These are phyloP conservation scores for Actenoides lindsayi DNA, from an alignment of 2,113 vertebrate genomes.

Conservation along the genomic window DNA sequence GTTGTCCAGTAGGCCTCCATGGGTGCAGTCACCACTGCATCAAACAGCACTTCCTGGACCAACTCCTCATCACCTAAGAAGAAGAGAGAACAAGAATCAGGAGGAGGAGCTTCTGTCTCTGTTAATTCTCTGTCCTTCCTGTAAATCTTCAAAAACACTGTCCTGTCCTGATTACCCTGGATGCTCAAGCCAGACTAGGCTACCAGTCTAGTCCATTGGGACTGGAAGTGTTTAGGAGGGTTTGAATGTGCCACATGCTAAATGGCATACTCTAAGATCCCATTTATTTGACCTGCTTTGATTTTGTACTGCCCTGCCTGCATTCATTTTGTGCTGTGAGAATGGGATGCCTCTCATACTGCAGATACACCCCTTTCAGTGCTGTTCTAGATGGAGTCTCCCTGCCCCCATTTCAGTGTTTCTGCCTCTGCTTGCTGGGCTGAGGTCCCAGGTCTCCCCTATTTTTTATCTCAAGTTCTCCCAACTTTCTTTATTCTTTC, in stretches of 20 bases:
- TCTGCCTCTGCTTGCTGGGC: not conserved
- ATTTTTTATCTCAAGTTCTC: not conserved
- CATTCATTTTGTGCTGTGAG: not conserved
- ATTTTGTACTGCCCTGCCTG: not conserved
- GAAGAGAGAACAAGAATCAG: not conserved
- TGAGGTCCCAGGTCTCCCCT: not conserved
- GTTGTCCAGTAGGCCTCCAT: conserved; percentile 97
- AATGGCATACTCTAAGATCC: not conserved
- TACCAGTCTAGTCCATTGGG: not conserved
- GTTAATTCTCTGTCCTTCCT: not conserved
- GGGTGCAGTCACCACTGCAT: conserved; percentile 93
- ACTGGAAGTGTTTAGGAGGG: not conserved
- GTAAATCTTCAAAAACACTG: not conserved
- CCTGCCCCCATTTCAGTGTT: not conserved
- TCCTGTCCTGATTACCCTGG: not conserved
- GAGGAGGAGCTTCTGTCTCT: not conserved
- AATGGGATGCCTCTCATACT: not conserved
- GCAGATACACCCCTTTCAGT: not conserved
- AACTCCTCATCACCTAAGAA: conserved; percentile 86
- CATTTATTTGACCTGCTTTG: not conserved
- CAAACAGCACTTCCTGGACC: conserved; percentile 89
- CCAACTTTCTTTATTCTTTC: not conserved
- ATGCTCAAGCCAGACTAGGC: not conserved
- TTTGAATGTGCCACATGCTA: not conserved
- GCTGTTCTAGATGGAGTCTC: not conserved